These are phyloP conservation scores for Protobothrops flavoviridis DNA, from an alignment of 2,113 vertebrate species.

Conservation along the genomic window DNA sequence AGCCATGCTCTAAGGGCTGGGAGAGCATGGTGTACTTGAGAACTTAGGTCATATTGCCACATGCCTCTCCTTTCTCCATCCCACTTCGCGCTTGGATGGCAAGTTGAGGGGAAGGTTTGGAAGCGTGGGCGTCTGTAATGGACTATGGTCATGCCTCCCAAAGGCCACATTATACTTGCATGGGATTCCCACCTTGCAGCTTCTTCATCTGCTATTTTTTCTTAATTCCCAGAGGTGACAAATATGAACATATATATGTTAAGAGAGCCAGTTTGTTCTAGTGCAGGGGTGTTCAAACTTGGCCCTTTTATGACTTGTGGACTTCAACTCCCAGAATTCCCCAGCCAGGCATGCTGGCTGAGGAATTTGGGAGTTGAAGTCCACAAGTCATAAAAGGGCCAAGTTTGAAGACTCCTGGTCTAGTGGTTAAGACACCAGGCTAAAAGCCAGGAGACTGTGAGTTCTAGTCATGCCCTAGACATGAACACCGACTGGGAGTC, in stretches of 20 bases:
- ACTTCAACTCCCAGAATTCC: too few species aligned
- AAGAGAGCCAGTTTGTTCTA: not conserved
- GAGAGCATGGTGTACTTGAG: not conserved
- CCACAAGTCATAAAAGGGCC: too few species aligned
- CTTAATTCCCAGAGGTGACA: not conserved
- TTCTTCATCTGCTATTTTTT: not conserved
- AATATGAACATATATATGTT: not conserved
- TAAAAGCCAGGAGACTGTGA: not conserved
- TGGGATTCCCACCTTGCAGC: not conserved
- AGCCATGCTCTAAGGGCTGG: not conserved
- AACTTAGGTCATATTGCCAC: not conserved
- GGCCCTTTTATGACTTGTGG: too few species aligned
- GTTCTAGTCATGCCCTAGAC: not conserved
- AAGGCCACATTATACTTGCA: not conserved
- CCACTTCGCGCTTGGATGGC: not conserved
- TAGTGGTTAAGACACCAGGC: not conserved
- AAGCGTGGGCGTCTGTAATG: not conserved
- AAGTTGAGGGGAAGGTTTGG: not conserved
- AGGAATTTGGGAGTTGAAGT: too few species aligned
- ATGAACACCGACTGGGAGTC: not conserved
- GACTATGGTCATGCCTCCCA: not conserved
- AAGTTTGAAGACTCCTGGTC: too few species aligned
- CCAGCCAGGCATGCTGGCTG: too few species aligned
- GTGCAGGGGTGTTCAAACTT: too few species aligned
- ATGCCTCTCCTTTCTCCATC: not conserved